A percentile compares a stretch with the other conserved stretches of the same genome.
Conservation (phyloP, 2,113 vertebrate species). For the Chlorodrepanis virens region DNA sequence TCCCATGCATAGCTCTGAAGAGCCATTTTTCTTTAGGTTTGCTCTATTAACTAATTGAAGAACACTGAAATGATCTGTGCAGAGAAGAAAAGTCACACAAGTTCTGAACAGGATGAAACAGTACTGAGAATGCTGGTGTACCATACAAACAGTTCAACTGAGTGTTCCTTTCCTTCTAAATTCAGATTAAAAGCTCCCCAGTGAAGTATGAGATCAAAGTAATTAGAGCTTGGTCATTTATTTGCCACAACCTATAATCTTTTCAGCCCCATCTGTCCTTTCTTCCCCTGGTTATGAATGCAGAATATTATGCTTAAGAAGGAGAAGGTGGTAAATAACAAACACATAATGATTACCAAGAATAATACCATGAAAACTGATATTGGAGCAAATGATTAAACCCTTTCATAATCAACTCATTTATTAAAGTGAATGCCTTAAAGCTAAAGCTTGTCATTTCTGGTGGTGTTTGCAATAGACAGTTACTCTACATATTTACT, state of each 20-base stretch:
- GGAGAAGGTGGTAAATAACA: constrained; percentile 24
- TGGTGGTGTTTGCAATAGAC: constrained; percentile 5
- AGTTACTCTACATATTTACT: constrained; percentile 34
- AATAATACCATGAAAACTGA: constrained; percentile 17
- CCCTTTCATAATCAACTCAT: constrained; percentile 50
- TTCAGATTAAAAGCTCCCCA: not conserved
- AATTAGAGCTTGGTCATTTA: constrained; percentile 3
- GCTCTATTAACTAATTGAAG: not conserved
- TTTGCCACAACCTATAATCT: not conserved
- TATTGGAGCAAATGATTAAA: constrained; percentile 45
- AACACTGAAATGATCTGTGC: not conserved
- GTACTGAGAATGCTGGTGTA: not conserved
- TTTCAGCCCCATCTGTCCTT: constrained; percentile 17
- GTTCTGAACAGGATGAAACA: not conserved
- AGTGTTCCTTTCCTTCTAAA: not conserved
- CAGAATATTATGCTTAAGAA: not conserved
- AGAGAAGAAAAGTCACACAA: not conserved
- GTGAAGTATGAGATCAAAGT: not conserved
- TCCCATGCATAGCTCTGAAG: not conserved
- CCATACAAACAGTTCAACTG: not conserved
- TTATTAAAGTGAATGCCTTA: constrained; percentile 41
- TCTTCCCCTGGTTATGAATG: not conserved
- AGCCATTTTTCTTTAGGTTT: not conserved
- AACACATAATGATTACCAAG: constrained; percentile 33
- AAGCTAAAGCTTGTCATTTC: constrained; percentile 34